Evolutionary conservation across 2,888 invertebrate species (phyloP), one percentile per base, ranked within the genome.

Genomic region (Itoplectis maculator): DNA sequence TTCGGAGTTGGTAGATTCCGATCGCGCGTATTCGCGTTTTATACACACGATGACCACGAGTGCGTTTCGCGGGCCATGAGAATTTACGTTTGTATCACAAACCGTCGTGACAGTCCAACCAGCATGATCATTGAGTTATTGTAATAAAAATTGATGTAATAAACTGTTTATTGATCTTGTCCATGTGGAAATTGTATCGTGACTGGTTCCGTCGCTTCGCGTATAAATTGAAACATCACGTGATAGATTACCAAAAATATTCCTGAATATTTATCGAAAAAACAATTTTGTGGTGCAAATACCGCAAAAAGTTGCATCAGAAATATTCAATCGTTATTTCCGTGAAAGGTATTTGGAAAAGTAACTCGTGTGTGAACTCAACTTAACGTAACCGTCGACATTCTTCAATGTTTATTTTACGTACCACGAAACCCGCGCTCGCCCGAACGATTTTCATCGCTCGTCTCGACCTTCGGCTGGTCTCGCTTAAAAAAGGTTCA

Each of bases 81-180:
- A n/a, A 83, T 69, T 80, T 79, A 72, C 63, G 69, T 79, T 79
- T 74, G 81, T 81, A 79, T 76, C 75, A 69, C 73, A 72, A 47
- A n/a, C n/a, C 49, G 51, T 77, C 61, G 54, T 73, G 61, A 76
- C 74, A 79, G 79, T 84, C 74, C 84, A 81, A 65, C 81, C 81
- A 59, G 79, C 70, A 72, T 79, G 63, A 83, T 59, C 61, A 81
- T 73, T 84, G 75, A 84, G 84, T 85, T 84, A 79, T 84, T 85
- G 85, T 85, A 85, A 84, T 79, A 72, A 85, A 72, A 84, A 84
- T 84, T 69, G 82, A 85, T 85, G 85, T 84, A 85, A 85, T 84
- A 82, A 84, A 85, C 70, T 80, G 80, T 78, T 78, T 79, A 82
- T 82, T 76, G 79, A 80, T 84, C 77, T 82, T 73, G 82, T 82